Base-by-base conservation (phyloP, 2,797 vertebrate genomes). In the Chromis chromis region DNA sequence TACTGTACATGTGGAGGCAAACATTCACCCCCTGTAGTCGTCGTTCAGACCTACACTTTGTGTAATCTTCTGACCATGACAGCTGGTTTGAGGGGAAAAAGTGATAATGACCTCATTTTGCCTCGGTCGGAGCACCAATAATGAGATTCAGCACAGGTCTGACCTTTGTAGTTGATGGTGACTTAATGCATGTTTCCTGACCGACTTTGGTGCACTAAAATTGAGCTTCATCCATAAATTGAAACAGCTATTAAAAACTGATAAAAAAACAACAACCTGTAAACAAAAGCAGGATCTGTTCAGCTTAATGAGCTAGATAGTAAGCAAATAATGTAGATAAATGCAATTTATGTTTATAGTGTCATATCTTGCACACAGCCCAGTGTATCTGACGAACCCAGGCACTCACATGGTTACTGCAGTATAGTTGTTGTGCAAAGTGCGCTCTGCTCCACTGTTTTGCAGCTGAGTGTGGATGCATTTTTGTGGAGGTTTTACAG, bases 1-100 rank as follows among this genome's bases (percentile, higher is more conserved):
- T 84, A 86, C 85, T 83, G 90, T 90, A 85, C 75, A 79, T 84
- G 81, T 72, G 66, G 70, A 84, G 86, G 68, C 84, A 89, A 90
- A 82, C 82, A 87, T 77, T 82, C 74, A 74, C 2, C 49, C 65
- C 58, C 56, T 10, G 4, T 62, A 77, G 80, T 75, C 72, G 77
- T 69, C 68, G 58, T 67, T 81, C 44, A 65, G 74, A 66, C 25
- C 56, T 52, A 7, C 42, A 67, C 62, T 54, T 83, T 40, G 27
- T 66, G 56, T 81, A 85, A 77, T 83, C 67, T 55, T 46, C 56
- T 48, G 27, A 79, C 66, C 16, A 48, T 52, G 65, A 16, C 60
- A 73, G 63, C 53, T 74, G 53, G n/a, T 81, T 74, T 8, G 9
- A 63, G 31, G 65, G 11, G 53, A 86, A 84, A 82, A 65, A 72